These are phyloP conservation scores for Gryllus longicercus DNA, from an alignment of 2,888 invertebrate species.

Conservation along the genomic window DNA sequence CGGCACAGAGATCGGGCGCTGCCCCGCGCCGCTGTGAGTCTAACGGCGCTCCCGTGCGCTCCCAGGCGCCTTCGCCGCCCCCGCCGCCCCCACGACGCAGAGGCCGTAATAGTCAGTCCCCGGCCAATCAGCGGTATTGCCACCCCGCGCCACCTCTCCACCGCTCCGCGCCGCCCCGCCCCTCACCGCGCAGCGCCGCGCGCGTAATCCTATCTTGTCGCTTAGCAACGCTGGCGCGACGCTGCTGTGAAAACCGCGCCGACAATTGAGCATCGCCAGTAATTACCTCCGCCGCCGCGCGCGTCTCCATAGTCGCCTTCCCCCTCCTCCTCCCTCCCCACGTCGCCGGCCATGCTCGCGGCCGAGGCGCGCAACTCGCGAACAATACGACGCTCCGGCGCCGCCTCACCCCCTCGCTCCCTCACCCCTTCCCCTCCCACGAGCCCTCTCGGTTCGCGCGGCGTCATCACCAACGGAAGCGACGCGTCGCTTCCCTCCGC, in stretches of 20 bases:
- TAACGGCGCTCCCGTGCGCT: not conserved
- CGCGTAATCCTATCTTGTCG: not conserved
- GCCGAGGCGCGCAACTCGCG: too few relatives aligned
- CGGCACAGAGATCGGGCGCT: not conserved
- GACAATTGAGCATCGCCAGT: conserved; percentile 34
- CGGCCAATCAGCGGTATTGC: not conserved
- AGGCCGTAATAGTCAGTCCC: not conserved
- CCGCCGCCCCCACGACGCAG: not conserved
- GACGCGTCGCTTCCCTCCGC: too few relatives aligned
- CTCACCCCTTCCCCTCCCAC: too few relatives aligned
- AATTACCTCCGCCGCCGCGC: conserved; percentile 28
- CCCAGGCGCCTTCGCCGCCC: not conserved
- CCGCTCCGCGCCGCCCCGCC: not conserved
- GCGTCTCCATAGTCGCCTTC: not conserved
- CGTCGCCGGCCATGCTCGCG: not conserved
- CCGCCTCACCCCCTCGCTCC: too few relatives aligned
- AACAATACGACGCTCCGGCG: too few relatives aligned
- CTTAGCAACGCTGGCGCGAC: conserved; percentile 1
- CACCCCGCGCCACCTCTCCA: not conserved
- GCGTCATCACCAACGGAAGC: too few relatives aligned
- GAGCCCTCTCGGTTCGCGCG: too few relatives aligned
- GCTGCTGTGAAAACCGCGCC: conserved; percentile 29
- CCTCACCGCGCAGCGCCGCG: not conserved
- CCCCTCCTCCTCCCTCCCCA: conserved; percentile 21
- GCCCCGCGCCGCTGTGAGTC: not conserved